Base-by-base conservation (phyloP, 2,888 invertebrate genomes). In the Sabatieria punctata region DNA sequence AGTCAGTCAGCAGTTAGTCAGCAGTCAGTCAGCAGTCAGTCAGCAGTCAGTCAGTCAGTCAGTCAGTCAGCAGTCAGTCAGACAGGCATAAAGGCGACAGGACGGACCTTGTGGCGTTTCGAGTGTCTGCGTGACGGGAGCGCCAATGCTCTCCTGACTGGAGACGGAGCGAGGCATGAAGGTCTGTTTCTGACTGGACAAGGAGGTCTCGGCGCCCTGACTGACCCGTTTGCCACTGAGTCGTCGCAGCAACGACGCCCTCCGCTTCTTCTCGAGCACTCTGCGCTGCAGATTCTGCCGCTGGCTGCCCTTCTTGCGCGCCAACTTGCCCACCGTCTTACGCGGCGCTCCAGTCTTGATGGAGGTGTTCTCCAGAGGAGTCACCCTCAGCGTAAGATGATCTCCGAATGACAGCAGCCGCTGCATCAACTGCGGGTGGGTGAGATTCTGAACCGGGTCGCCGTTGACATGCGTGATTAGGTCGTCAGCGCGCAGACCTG, bases 341-440 rank as follows among this genome's bases (percentile, higher is more conserved):
- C 79, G n/a, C 81, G 74, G 1, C 82, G 59, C 83, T 25, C 85
- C 85, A 51, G 81, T 80, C 63, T 82, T 79, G 53, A 93, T 91
- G 1, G 84, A 81, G 0, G 97, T 95, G 60, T 86, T 85, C 56
- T 95, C 88, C 13, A 97, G 66, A 0, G 97, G 93, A 0, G 88
- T 60, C 41, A 68, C 66, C 43, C 68, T 60, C 13, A 72, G 59
- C 18, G 61, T 61, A 42, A 72, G 55, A 45, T 66, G 58, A 22
- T 58, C 59, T 41, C 61, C 65, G 39, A 51, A 54, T 37, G 56
- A 55, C 35, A 64, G 55, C 23, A 65, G 55, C 3, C 55, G 51
- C 43, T 60, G 59, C 59, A 65, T 61, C 30, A 61, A 49, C 46
- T 62, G 57, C 3, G 63, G 60, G 49, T 65, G 64, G 6, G 62